These are phyloP conservation scores for Alosa alosa DNA, from an alignment of 2,113 vertebrate species.

Conservation along the genomic window DNA sequence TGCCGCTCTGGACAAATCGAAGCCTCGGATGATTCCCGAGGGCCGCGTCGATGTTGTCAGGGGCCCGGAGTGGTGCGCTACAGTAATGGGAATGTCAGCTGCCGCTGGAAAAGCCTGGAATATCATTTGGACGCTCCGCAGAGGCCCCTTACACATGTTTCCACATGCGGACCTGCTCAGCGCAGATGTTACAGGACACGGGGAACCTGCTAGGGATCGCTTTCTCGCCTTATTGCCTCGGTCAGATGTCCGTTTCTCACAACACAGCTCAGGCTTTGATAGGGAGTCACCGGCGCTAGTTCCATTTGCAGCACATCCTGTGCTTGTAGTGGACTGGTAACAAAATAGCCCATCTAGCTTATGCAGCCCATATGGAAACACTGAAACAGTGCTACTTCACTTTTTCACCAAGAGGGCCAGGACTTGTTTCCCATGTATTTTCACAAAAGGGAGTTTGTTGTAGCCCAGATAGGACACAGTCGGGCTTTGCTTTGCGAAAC, in stretches of 20 bases:
- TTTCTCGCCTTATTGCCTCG: not conserved
- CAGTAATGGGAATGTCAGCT: conserved; percentile 64
- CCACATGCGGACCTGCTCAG: conserved; percentile 14
- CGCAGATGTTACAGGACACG: conserved; percentile 37
- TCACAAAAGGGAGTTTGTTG: conserved; percentile 3
- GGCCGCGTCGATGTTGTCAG: conserved; percentile 1
- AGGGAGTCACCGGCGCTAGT: not conserved
- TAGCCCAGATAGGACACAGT: not conserved
- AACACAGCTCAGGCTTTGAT: not conserved
- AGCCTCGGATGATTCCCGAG: conserved; percentile 27
- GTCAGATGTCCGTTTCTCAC: not conserved
- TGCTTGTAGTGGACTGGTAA: not conserved
- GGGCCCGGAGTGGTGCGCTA: not conserved
- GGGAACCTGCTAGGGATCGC: conserved; percentile 43
- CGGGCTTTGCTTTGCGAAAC: not conserved
- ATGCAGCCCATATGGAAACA: not conserved
- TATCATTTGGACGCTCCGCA: conserved; percentile 41
- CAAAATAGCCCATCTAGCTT: not conserved
- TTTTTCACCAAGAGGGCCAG: not conserved
- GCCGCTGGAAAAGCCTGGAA: conserved; percentile 32
- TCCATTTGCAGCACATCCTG: conserved; percentile 2
- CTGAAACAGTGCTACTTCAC: conserved; percentile 10
- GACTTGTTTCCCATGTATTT: not conserved
- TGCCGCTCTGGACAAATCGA: conserved; percentile 40
- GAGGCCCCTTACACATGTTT: conserved; percentile 43